A percentile compares a stretch with the other conserved stretches of the same genome.
phyloP scores from a whole-genome alignment of 2,888 invertebrate species.

The Polydrusus pterygomalis region DNA sequence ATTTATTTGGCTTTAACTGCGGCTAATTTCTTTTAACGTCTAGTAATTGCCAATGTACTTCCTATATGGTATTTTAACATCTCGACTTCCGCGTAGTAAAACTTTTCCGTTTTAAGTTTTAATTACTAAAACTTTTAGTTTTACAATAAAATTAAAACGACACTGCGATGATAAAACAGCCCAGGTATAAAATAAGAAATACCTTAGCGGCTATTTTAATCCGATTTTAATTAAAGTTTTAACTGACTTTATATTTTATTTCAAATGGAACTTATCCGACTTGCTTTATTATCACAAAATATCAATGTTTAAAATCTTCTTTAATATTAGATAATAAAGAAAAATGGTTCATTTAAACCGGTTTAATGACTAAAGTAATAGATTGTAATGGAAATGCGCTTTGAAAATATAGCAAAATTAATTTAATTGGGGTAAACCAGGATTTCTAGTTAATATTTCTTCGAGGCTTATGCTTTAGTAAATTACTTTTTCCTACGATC shows the following conservation, averaged over 20 bases:
- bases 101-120: slow-evolving; percentile 5
- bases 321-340: neutral
- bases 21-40: neutral
- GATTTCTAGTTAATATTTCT: too few relatives aligned
- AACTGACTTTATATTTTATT: slow-evolving; percentile 48
- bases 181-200: slow-evolving; percentile 50
- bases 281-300: slow-evolving; percentile 9
- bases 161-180: slow-evolving; percentile 22
- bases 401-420: neutral
- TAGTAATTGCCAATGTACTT: neutral
- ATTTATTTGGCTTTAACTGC: neutral
- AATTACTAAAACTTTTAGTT: slow-evolving; percentile 42
- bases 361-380: neutral
- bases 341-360: neutral
- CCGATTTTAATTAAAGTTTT: slow-evolving; percentile 53
- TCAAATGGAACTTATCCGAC: slow-evolving; percentile 22
- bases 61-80: neutral
- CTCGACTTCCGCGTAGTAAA: neutral
- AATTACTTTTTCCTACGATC: too few relatives aligned
- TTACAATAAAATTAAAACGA: slow-evolving; percentile 42
- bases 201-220: slow-evolving; percentile 47
- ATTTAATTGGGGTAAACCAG: too few relatives aligned
- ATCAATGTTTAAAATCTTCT: slow-evolving; percentile 15
- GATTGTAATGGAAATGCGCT: neutral
- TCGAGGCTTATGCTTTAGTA: too few relatives aligned